These are phyloP conservation scores for Cosmia pyralina DNA, from an alignment of 2,888 invertebrate species.

Conservation along the genomic window DNA sequence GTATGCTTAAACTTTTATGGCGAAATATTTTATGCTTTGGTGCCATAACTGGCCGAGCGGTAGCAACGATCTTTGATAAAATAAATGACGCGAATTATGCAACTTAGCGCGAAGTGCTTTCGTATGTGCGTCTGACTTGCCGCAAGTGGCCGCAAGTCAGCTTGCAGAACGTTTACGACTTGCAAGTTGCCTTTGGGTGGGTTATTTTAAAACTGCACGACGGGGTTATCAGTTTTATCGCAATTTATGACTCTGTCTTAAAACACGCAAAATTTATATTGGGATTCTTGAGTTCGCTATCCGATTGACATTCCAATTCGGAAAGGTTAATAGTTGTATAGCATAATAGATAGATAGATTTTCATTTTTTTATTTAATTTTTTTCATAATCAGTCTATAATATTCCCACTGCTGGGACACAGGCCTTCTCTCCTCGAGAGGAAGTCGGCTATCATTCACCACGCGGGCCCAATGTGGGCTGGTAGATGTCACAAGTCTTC, in stretches of 20 bases:
- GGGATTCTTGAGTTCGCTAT: conserved; percentile 57
- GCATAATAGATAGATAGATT: too few relatives aligned
- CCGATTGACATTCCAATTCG: conserved; percentile 59
- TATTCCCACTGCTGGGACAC: too few relatives aligned
- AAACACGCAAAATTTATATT: conserved; percentile 58
- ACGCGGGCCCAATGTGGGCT: too few relatives aligned
- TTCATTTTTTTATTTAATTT: too few relatives aligned
- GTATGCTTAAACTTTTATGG: conserved; percentile 66
- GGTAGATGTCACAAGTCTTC: too few relatives aligned
- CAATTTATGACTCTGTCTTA: conserved; percentile 62
- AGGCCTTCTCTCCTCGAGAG: too few relatives aligned
- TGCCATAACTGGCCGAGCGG: conserved; percentile 60
- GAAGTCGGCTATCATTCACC: too few relatives aligned
- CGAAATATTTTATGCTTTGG: conserved; percentile 63
- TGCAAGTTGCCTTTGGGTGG: conserved; percentile 46
- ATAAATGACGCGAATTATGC: conserved; percentile 65
- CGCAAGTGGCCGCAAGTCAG: conserved; percentile 37
- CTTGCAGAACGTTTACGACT: conserved; percentile 52
- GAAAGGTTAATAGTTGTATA: conserved; percentile 51
- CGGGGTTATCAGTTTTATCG: conserved; percentile 62
- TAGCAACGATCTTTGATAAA: conserved; percentile 64
- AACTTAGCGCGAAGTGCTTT: conserved; percentile 57
- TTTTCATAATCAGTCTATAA: too few relatives aligned
- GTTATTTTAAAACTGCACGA: conserved; percentile 65
- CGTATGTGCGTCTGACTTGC: conserved; percentile 50